Conservation (phyloP, 2,113 vertebrate genomes). For the Montifringilla adamsi region DNA sequence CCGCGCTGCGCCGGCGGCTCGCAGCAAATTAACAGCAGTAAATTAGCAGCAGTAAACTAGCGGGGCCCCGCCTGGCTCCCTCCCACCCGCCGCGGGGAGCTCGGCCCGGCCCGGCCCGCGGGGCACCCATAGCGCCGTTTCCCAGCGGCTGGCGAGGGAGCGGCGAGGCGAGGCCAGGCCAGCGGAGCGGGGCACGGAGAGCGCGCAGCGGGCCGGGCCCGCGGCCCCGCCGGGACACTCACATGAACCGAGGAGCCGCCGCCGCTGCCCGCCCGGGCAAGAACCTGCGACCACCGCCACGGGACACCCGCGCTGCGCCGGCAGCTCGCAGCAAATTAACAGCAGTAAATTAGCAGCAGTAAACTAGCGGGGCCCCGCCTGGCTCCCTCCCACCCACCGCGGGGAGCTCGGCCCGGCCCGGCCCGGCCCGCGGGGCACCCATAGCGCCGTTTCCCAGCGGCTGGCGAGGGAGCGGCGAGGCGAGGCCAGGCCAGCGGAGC, state of each 20-base stretch:
- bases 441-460: neutral
- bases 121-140: accelerated
- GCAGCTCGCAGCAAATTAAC: no score
- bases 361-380: no score
- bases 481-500: neutral
- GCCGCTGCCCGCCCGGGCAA: neutral
- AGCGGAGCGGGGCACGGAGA: no score
- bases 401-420: neutral
- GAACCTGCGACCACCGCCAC: neutral
- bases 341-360: no score
- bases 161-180: neutral
- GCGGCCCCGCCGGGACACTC: neutral
- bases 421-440: neutral
- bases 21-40: no score
- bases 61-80: no score
- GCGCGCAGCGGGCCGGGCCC: accelerated
- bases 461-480: neutral
- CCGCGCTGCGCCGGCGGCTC: accelerated
- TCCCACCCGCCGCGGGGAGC: neutral
- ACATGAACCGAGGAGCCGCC: conserved; percentile 26
- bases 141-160: neutral
- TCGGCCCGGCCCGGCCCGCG: neutral
- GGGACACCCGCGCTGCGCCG: accelerated
- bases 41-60: accelerated
- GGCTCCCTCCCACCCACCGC: neutral